These are phyloP conservation scores for Sternotherus odoratus DNA, from an alignment of 2,797 vertebrate genomes.

Conservation along the genomic window DNA sequence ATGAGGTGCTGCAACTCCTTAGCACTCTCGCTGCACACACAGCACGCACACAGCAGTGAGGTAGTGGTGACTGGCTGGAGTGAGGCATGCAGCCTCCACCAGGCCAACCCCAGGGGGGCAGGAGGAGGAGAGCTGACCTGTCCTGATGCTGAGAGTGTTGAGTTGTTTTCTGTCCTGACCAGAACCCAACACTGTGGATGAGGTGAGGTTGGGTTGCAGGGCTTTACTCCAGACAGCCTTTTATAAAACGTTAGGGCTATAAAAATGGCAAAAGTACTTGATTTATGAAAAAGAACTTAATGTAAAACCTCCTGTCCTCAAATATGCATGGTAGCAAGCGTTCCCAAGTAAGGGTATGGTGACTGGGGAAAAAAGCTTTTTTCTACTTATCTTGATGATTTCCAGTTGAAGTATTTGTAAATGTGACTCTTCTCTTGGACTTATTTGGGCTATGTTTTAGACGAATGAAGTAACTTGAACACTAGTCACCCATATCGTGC, in stretches of 20 bases:
- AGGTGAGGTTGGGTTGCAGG: neutral
- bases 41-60: too few relatives aligned
- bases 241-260: neutral
- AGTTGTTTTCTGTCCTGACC: neutral
- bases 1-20: neutral
- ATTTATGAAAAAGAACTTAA: neutral
- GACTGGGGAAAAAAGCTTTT: neutral
- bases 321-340: accelerated
- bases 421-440: neutral
- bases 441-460: conserved; percentile 20
- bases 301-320: neutral
- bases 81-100: neutral
- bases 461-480: conserved; percentile 41
- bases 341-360: conserved; percentile 25
- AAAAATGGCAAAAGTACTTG: neutral
- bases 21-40: neutral
- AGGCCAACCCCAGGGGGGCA: neutral
- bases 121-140: too few relatives aligned
- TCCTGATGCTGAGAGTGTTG: neutral
- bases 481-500: conserved; percentile 25
- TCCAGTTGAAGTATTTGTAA: conserved; percentile 31
- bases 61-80: neutral
- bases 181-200: neutral
- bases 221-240: neutral
- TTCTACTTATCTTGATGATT: neutral